Conservation (phyloP, 2,888 invertebrate genomes). For the Dolichopus griseipennis region DNA sequence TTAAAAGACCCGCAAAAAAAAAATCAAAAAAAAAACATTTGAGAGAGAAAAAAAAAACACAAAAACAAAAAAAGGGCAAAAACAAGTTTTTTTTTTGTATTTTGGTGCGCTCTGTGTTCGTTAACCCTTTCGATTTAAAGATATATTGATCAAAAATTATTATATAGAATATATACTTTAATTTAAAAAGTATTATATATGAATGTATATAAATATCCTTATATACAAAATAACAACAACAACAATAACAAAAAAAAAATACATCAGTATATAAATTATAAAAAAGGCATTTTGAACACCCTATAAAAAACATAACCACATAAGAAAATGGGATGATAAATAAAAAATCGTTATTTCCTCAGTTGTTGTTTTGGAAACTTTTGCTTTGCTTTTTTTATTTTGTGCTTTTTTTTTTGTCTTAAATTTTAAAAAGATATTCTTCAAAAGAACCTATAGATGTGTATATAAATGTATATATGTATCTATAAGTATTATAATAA, state of each 20-base stretch:
- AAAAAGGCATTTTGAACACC: slow-evolving; percentile 25
- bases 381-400: not conserved
- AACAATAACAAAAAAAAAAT: not conserved
- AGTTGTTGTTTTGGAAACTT: not conserved
- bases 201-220: not conserved
- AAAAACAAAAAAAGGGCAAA: not conserved
- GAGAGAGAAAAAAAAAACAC: too few species aligned
- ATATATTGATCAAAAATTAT: not conserved
- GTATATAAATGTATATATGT: not conserved
- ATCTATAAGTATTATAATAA: too few species aligned
- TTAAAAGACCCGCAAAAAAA: not conserved
- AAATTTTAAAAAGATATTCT: not conserved
- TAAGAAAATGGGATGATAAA: slow-evolving; percentile 11
- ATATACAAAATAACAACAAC: not conserved
- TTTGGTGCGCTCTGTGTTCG: not conserved
- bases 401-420: not conserved
- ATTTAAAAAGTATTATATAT: not conserved
- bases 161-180: not conserved
- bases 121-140: slow-evolving; percentile 6
- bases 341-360: slow-evolving; percentile 8
- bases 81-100: too few species aligned
- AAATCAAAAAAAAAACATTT: not conserved
- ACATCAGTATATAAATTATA: slow-evolving; percentile 25
- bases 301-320: slow-evolving; percentile 24
- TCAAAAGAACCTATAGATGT: not conserved